These are phyloP conservation scores for Riptortus pedestris DNA, from an alignment of 1,140 invertebrate species.

Conservation along the genomic window DNA sequence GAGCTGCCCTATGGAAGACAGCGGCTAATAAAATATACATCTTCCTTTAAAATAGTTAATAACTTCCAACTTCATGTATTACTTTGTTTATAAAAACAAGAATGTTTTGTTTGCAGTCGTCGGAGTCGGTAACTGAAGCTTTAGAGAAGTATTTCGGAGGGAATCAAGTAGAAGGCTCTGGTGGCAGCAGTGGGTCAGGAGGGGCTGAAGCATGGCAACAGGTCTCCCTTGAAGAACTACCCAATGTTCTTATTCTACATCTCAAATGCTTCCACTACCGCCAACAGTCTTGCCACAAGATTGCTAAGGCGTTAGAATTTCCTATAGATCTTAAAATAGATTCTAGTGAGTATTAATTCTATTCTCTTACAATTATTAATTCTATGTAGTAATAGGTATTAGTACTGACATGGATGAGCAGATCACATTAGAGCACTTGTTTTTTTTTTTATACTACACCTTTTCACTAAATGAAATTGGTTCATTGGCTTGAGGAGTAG, in stretches of 20 bases:
- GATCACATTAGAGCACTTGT: background rate
- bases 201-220: constrained; percentile 78
- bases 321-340: constrained; percentile 81
- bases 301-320: constrained; percentile 80
- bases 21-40: too few species aligned
- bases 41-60: too few species aligned
- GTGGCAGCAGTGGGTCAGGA: constrained; percentile 70
- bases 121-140: constrained; percentile 69
- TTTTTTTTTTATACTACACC: background rate
- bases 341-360: constrained; percentile 55
- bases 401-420: background rate
- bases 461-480: background rate
- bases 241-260: constrained; percentile 70
- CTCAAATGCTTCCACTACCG: constrained; percentile 78
- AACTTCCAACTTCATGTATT: too few species aligned
- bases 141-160: constrained; percentile 65
- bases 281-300: constrained; percentile 72
- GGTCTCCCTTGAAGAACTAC: constrained; percentile 69
- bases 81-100: too few species aligned
- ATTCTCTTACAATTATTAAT: background rate
- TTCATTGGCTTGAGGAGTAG: background rate
- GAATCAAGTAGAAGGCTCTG: constrained; percentile 75
- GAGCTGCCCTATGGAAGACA: too few species aligned
- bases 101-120: constrained; percentile 49
- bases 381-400: too few species aligned